A percentile compares a stretch with the other conserved stretches of the same genome.
Conservation (phyloP, 1,140 invertebrate species). For the Zaprionus taronus region DNA sequence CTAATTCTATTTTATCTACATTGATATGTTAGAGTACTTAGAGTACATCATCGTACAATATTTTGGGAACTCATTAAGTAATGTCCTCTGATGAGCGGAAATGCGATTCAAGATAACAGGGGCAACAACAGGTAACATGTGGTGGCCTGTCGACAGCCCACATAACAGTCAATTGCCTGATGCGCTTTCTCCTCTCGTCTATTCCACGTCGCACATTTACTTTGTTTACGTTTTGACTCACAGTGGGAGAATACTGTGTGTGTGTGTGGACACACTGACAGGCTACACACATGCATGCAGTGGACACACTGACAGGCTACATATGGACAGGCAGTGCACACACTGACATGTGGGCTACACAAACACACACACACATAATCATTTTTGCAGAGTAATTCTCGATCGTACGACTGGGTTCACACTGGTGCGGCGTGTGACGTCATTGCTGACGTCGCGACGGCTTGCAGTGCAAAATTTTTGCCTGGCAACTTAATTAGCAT, state of each 20-base stretch:
- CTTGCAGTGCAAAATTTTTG: not conserved
- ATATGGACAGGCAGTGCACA: not conserved
- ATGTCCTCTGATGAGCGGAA: slow-evolving; percentile 37
- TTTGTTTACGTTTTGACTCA: slow-evolving; percentile 49
- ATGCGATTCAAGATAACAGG: slow-evolving; percentile 40
- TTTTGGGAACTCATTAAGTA: slow-evolving; percentile 39
- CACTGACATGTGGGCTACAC: slow-evolving; percentile 19
- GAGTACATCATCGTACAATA: slow-evolving; percentile 11
- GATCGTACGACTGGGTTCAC: slow-evolving; percentile 39
- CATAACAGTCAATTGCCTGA: slow-evolving; percentile 23
- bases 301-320: slow-evolving; percentile 27
- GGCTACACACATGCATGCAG: not conserved
- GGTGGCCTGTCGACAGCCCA: not conserved
- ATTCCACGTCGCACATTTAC: not conserved
- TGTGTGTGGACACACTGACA: slow-evolving; percentile 27
- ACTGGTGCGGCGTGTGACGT: slow-evolving; percentile 28
- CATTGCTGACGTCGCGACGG: slow-evolving; percentile 9
- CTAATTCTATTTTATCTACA: slow-evolving; percentile 32
- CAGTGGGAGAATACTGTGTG: slow-evolving; percentile 1
- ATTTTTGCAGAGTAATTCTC: slow-evolving; percentile 2
- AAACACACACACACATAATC: not conserved
- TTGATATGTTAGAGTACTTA: slow-evolving; percentile 5
- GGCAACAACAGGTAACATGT: slow-evolving; percentile 32
- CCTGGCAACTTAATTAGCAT: slow-evolving; percentile 45
- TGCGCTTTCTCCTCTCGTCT: slow-evolving; percentile 16